These are phyloP conservation scores for Collichthys lucidus DNA, from an alignment of 2,113 vertebrate genomes.

Conservation along the genomic window DNA sequence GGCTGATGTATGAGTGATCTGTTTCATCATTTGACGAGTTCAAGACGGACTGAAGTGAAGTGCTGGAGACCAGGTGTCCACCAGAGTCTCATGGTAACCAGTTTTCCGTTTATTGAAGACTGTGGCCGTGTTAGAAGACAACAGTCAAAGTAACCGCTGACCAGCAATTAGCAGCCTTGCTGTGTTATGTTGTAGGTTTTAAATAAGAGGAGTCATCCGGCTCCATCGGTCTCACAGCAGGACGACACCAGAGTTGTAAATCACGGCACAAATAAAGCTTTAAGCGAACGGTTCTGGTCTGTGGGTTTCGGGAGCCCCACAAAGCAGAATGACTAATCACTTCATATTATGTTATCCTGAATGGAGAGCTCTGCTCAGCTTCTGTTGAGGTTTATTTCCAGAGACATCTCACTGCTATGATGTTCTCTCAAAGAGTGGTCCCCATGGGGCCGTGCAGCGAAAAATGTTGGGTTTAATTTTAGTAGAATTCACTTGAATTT, in stretches of 20 bases:
- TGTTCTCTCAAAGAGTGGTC: slow-evolving; percentile 15
- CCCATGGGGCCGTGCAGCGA: slow-evolving; percentile 6
- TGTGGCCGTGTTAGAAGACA: neutral
- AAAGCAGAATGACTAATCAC: slow-evolving; percentile 20
- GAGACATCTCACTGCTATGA: slow-evolving; percentile 25
- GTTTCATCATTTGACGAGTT: neutral
- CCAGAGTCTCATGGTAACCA: too few relatives aligned
- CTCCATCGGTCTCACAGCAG: slow-evolving; percentile 16
- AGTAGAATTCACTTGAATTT: slow-evolving; percentile 13
- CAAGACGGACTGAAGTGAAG: neutral
- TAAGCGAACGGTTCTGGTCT: slow-evolving; percentile 19
- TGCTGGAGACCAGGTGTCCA: neutral
- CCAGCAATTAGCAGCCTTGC: neutral
- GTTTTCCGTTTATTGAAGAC: neutral
- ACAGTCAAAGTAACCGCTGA: neutral
- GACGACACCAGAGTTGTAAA: slow-evolving; percentile 4
- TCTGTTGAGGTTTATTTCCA: slow-evolving; percentile 31
- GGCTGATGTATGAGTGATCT: neutral
- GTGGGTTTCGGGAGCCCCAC: slow-evolving; percentile 15
- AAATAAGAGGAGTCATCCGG: slow-evolving; percentile 1
- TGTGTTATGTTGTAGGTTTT: neutral
- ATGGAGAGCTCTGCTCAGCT: slow-evolving; percentile 15
- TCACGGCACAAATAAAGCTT: slow-evolving; percentile 21
- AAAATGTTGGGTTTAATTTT: slow-evolving; percentile 18
- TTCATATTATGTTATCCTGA: slow-evolving; percentile 22